phyloP scores from a whole-genome alignment of 2,888 invertebrate genomes.

The Bunonema sp. region DNA sequence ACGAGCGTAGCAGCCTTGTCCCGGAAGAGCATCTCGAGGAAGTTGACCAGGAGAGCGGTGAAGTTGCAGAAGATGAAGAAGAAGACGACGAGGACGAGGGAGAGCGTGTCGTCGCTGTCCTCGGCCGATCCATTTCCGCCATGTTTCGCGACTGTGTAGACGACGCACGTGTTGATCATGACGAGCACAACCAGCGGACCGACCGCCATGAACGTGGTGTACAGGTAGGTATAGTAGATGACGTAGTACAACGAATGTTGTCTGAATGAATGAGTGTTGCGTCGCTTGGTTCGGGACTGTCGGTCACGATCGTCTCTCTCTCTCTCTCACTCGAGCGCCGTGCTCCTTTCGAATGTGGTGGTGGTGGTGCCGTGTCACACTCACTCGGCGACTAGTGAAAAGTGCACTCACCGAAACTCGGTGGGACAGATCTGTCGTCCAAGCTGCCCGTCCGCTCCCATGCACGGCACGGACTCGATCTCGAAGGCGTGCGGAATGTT shows the following conservation, averaged over 20 bases:
- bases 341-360: no score
- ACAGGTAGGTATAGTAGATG: slow-evolving; percentile 36
- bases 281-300: no score
- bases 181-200: slow-evolving; percentile 36
- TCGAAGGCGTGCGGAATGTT: slow-evolving; percentile 41
- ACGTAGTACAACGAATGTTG: slow-evolving; percentile 34
- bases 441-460: slow-evolving; percentile 8
- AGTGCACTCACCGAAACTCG: slow-evolving; percentile 2
- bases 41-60: slow-evolving; percentile 38
- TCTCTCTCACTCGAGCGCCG: no score
- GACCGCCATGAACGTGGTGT: slow-evolving; percentile 38
- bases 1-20: slow-evolving; percentile 32
- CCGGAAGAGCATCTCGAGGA: slow-evolving; percentile 34
- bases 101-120: slow-evolving; percentile 34
- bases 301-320: no score
- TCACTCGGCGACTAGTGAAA: no score
- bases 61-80: slow-evolving; percentile 43
- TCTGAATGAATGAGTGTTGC: no score
- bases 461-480: slow-evolving; percentile 18
- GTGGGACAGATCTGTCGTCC: slow-evolving; percentile 21
- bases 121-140: slow-evolving; percentile 2
- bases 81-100: slow-evolving; percentile 38
- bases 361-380: no score
- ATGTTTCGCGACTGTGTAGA: slow-evolving; percentile 11
- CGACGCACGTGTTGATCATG: slow-evolving; percentile 36